Base-by-base conservation (phyloP, 2,888 invertebrate species). In the Allacma fusca region DNA sequence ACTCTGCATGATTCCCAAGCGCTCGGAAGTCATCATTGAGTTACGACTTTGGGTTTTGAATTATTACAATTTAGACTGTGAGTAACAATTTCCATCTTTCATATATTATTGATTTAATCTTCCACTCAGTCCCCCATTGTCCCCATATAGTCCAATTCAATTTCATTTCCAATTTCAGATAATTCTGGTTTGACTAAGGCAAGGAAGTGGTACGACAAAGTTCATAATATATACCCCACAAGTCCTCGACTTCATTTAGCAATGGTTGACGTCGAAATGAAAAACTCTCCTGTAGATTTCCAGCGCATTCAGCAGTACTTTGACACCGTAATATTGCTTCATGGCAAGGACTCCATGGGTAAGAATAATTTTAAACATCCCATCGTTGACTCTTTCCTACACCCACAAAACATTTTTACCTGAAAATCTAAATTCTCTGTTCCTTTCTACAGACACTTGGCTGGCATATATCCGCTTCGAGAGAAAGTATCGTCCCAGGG, bases 401-500 rank as follows among this genome's bases (percentile, higher is more conserved):
- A n/a, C n/a, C n/a, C n/a, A n/a, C n/a, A n/a, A n/a, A n/a, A n/a
- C n/a, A n/a, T n/a, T 50, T 44, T 43, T 50, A n/a, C 24, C 24
- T 28, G 26, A 26, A 70, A 7, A 40, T 9, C 13, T 40, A 13
- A 40, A 9, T 40, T 40, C 5, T 40, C 40, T 40, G 13, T 40
- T 40, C 13, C 13, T 5, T 40, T 40, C 13, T 5, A 9, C 62
- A 80, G 80, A 76, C n/a, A 59, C 73, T 16, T 80, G 80, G 80
- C 19, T 80, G 12, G 34, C 28, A 2, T 80, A 65, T 71, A 76
- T 80, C 1, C 16, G 69, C 5, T 80, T 59, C 67, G 80, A 80
- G 43, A 77, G 69, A 23, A 62, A 26, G 19, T 44, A 44, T 43
- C 29, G 73, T 19, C 44, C 74, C 13, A 67, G 71, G 23, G 62